Conservation (phyloP, 2,113 vertebrate genomes). For the Notothenia rossii region DNA sequence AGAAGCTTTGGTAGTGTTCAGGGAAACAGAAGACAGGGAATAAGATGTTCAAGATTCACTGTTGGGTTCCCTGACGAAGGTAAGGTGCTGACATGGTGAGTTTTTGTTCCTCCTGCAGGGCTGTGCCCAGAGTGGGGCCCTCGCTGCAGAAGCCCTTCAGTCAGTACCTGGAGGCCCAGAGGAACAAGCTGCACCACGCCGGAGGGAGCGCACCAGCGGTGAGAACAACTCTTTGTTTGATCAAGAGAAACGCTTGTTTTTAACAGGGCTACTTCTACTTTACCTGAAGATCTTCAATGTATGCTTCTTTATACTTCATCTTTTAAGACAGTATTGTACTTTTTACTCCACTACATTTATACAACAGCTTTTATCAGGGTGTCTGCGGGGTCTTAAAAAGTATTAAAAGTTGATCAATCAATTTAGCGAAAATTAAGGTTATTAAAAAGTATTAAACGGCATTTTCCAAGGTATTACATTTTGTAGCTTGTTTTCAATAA, state of each 20-base stretch:
- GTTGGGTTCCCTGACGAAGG: conserved; percentile 8
- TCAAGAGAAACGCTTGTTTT: background rate
- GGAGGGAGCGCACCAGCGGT: conserved; percentile 88
- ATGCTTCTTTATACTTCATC: too few relatives aligned
- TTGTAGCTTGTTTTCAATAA: too few relatives aligned
- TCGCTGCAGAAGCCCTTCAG: conserved; percentile 97
- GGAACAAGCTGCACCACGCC: conserved; percentile 93
- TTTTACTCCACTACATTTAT: too few relatives aligned
- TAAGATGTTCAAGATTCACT: background rate
- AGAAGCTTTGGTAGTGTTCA: conserved; percentile 33
- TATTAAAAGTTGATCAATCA: too few relatives aligned
- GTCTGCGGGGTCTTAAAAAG: too few relatives aligned
- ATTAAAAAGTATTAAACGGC: too few relatives aligned
- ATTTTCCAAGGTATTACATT: too few relatives aligned
- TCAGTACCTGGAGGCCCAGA: conserved; percentile 96
- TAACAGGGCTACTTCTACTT: too few relatives aligned
- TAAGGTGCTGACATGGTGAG: conserved; percentile 83
- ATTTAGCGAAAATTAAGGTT: too few relatives aligned
- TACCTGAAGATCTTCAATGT: too few relatives aligned
- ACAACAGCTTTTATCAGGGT: too few relatives aligned
- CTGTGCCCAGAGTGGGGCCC: conserved; percentile 93
- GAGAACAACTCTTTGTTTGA: conserved; percentile 69
- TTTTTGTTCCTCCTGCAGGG: conserved; percentile 80
- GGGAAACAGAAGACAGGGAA: conserved; percentile 31
- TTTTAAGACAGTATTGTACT: too few relatives aligned